phyloP scores from a whole-genome alignment of 2,888 invertebrate species.

The Anticlea derivata region DNA sequence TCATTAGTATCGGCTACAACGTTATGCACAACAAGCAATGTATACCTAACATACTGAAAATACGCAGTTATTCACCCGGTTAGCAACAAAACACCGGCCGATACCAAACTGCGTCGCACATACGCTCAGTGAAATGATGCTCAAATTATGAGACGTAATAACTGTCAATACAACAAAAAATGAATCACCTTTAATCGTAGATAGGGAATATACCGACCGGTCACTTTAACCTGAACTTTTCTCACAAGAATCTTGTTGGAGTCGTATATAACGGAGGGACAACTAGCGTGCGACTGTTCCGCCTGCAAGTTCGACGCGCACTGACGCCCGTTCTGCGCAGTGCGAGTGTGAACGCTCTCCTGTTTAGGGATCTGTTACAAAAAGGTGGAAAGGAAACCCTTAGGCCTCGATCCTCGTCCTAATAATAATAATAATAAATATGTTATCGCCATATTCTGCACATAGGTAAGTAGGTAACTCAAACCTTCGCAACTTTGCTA shows the following conservation, averaged over 20 bases:
- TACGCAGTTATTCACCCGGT: constrained; percentile 69
- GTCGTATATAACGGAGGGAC: constrained; percentile 25
- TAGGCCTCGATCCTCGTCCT: too few relatives aligned
- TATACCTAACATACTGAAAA: constrained; percentile 47
- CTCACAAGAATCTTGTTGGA: constrained; percentile 41
- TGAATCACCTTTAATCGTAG: constrained; percentile 39
- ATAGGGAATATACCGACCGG: constrained; percentile 37
- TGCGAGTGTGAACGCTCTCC: constrained; percentile 48
- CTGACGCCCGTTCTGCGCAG: constrained; percentile 50
- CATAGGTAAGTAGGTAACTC: too few relatives aligned
- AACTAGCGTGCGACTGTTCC: constrained; percentile 57
- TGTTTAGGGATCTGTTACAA: too few relatives aligned
- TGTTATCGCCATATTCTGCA: too few relatives aligned
- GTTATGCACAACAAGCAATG: constrained; percentile 34
- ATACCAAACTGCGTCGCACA: constrained; percentile 69
- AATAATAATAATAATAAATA: too few relatives aligned
- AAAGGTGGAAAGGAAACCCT: too few relatives aligned
- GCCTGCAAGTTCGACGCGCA: constrained; percentile 61
- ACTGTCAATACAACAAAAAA: constrained; percentile 68
- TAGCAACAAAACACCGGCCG: constrained; percentile 76
- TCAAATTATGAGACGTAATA: constrained; percentile 68
- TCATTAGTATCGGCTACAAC: constrained; percentile 37
- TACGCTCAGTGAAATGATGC: constrained; percentile 45
- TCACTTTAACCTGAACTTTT: constrained; percentile 26
- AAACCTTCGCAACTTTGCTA: too few relatives aligned